Base-by-base conservation (phyloP, 2,113 vertebrate species). In the Isichthys henryi region DNA sequence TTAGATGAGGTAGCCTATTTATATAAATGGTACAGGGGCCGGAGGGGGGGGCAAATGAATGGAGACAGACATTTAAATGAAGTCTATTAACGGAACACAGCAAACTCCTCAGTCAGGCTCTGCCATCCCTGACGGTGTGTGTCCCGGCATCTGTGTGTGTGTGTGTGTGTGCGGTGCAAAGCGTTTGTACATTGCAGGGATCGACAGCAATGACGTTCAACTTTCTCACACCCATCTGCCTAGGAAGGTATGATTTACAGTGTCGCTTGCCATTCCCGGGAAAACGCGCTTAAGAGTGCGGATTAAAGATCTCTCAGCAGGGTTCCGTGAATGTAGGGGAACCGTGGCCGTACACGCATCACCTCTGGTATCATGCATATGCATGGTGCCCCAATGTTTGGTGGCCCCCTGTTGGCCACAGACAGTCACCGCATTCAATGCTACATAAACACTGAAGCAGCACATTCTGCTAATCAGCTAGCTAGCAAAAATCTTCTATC, bases 1-100 rank as follows among this genome's bases (percentile, higher is more conserved):
- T 74, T 88, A n/a, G 58, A 88, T 66, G 87, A 88, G 56, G 87
- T 46, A 62, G 23, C 87, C 62, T 88, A 88, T 66, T 27, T 66
- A 43, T 88, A 35, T 58, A 70, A 62, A 56, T 70, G 8, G 62
- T 66, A 27, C 23, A 2, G 58, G n/a, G 8, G 10, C 58, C 23
- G 58, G n/a, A 11, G n/a, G 7, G 62, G 58, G 62, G 62, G 62
- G 58, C 23, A 27, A 70, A 31, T 70, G 27, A 31, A 31, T 31
- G 62, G n/a, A 31, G 27, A 27, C 62, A 70, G n/a, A 70, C 10
- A 70, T 70, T 70, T 70, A 70, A 70, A 70, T 70, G 62, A 70
- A 70, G 27, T 70, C 62, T 70, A 70, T 70, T 70, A 70, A 66
- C 9, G n/a, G 62, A 11, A 27, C 23, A 27, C 9, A 1, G 58